phyloP scores from a whole-genome alignment of 2,888 invertebrate genomes.

The Capitulum mitella region DNA sequence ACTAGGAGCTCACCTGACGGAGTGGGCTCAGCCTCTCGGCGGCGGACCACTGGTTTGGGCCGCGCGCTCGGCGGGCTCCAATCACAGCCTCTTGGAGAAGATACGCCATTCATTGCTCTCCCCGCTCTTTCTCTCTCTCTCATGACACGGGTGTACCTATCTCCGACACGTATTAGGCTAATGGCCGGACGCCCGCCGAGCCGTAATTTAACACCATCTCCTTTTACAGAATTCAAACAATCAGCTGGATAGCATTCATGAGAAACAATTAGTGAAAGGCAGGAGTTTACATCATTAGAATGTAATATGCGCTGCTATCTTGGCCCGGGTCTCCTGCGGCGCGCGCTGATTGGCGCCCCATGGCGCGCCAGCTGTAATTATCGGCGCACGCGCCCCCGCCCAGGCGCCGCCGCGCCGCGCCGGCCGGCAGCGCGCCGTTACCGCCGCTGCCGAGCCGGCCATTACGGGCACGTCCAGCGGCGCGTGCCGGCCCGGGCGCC shows the following conservation, averaged over 20 bases:
- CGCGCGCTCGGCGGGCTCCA: too few species aligned
- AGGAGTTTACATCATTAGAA: constrained; percentile 24
- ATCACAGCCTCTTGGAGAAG: too few species aligned
- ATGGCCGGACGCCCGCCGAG: neutral
- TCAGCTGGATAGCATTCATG: constrained; percentile 14
- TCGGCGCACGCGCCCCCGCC: constrained; percentile 19
- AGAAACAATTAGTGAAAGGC: constrained; percentile 24
- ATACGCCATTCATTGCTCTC: neutral
- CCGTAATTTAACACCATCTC: constrained; percentile 13
- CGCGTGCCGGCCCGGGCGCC: neutral
- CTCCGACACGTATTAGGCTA: neutral
- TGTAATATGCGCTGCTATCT: constrained; percentile 12
- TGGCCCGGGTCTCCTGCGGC: neutral
- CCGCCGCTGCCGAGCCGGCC: neutral
- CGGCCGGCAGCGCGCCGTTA: neutral
- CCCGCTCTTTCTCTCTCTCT: neutral
- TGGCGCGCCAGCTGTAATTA: constrained; percentile 14
- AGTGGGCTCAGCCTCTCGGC: too few species aligned
- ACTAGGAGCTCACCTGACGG: too few species aligned
- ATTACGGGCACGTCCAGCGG: neutral
- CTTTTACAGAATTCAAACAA: constrained; percentile 24
- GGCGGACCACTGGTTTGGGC: too few species aligned
- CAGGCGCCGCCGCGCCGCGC: neutral
- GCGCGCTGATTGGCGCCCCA: constrained; percentile 15
- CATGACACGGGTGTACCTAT: neutral